Conservation (phyloP, 53 echinoderm and acorn worm species). For the Stichopus horrens region DNA sequence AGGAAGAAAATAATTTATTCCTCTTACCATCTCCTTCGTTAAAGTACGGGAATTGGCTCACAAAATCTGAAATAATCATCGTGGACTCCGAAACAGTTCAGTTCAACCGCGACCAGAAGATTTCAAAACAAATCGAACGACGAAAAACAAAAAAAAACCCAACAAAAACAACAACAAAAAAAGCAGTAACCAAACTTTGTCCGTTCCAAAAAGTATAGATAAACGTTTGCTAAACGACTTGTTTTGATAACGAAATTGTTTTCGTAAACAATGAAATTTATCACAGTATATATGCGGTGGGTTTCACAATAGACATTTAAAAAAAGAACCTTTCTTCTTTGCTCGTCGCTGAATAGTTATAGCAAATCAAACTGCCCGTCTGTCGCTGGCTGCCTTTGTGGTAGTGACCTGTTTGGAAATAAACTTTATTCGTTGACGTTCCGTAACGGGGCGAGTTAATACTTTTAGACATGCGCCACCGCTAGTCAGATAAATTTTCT, state of each 20-base stretch:
- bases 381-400: neutral
- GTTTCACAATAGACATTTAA: neutral
- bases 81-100: neutral
- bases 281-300: neutral
- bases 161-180: too few species aligned
- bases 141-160: too few species aligned
- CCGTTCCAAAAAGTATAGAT: too few species aligned
- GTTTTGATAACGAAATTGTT: too few species aligned
- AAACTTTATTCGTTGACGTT: neutral
- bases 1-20: neutral
- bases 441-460: neutral
- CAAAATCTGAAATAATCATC: slow-evolving; percentile 38
- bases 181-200: too few species aligned
- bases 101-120: too few species aligned
- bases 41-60: slow-evolving; percentile 30
- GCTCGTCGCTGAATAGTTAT: too few species aligned
- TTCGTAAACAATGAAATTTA: neutral
- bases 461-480: slow-evolving; percentile 11
- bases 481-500: neutral
- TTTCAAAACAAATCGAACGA: too few species aligned
- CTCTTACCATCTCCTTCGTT: slow-evolving; percentile 21
- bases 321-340: too few species aligned
- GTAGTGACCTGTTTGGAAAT: neutral
- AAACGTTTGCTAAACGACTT: too few species aligned
- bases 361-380: neutral